These are phyloP conservation scores for Nilaparvata lugens DNA, from an alignment of 1,140 invertebrate genomes.

Conservation along the genomic window DNA sequence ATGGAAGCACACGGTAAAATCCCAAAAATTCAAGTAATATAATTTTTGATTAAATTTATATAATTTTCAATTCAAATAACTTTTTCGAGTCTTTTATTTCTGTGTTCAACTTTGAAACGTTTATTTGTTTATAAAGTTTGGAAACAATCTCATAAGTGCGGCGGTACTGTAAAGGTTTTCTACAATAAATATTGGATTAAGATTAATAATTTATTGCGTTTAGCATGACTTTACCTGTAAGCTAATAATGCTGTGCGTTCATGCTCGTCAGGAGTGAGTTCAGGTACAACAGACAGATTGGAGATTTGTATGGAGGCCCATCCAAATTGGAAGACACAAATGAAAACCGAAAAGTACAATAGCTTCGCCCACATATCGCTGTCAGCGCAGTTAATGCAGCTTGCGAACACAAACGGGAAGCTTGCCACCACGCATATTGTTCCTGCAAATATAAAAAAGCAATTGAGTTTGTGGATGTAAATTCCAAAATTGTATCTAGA, in stretches of 20 bases:
- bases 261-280: conserved; percentile 59
- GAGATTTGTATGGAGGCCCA: conserved; percentile 94
- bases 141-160: too few species aligned
- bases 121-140: too few species aligned
- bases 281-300: conserved; percentile 75
- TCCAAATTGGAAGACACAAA: conserved; percentile 91
- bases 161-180: too few species aligned
- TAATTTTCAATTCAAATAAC: too few species aligned
- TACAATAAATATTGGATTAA: too few species aligned
- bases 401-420: conserved; percentile 86
- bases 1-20: too few species aligned
- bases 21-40: too few species aligned
- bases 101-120: too few species aligned
- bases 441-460: conserved; percentile 38
- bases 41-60: too few species aligned
- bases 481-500: too few species aligned
- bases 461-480: not conserved
- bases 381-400: conserved; percentile 61
- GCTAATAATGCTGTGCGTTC: conserved; percentile 79
- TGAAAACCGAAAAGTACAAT: conserved; percentile 81
- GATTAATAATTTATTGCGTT: too few species aligned
- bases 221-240: conserved; percentile 58
- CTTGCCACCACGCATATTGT: conserved; percentile 67
- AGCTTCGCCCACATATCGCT: conserved; percentile 61
- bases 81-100: too few species aligned